Conservation (phyloP, 1,140 invertebrate species). For the Trialeurodes vaporariorum region DNA sequence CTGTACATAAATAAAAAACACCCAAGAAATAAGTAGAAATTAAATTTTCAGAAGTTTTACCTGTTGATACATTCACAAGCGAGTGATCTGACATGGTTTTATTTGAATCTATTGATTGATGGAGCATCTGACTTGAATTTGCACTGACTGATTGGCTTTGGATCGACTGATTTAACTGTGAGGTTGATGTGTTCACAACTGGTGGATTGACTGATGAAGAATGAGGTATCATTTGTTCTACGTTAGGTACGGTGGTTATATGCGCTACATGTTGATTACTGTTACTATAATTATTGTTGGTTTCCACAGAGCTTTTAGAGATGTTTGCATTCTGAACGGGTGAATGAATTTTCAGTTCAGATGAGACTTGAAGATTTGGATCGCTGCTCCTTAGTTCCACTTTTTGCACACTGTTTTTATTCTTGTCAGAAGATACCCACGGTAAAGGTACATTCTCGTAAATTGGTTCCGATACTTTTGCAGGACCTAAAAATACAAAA, state of each 20-base stretch:
- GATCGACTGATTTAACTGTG: background rate
- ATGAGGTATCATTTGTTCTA: slow-evolving; percentile 24
- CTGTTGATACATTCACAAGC: too few relatives aligned
- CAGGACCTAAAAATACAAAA: slow-evolving; percentile 23
- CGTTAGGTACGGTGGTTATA: slow-evolving; percentile 40
- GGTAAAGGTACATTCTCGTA: slow-evolving; percentile 61
- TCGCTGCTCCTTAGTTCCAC: slow-evolving; percentile 18
- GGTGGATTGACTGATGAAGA: slow-evolving; percentile 15
- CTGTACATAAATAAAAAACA: too few relatives aligned
- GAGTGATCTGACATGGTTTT: too few relatives aligned
- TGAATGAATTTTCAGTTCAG: background rate
- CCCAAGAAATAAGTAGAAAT: too few relatives aligned
- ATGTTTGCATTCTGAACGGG: background rate
- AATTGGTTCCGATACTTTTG: slow-evolving; percentile 50
- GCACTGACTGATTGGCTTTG: too few relatives aligned
- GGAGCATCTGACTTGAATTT: too few relatives aligned
- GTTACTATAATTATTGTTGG: background rate
- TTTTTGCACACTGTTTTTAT: background rate
- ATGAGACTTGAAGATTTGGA: slow-evolving; percentile 18
- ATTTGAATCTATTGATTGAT: too few relatives aligned
- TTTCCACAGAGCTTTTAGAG: background rate
- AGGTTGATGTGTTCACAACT: background rate
- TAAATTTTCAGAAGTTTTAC: too few relatives aligned
- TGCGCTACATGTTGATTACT: background rate
- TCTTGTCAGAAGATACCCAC: slow-evolving; percentile 20